These are phyloP conservation scores for Pristis pectinata DNA, from an alignment of 2,797 vertebrate genomes.

Conservation along the genomic window DNA sequence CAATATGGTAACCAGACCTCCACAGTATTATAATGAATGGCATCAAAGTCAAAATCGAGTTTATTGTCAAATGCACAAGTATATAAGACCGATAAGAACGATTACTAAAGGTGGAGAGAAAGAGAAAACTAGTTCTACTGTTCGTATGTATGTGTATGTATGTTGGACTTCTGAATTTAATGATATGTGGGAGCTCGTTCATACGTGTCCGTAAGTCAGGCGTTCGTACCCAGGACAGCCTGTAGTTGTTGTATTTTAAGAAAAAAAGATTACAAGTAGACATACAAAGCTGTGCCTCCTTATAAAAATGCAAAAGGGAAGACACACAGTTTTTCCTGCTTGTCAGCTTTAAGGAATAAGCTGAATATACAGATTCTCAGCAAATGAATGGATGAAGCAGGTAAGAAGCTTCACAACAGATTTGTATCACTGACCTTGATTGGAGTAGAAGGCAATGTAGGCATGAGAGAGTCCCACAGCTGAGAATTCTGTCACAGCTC, in stretches of 20 bases:
- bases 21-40: no score
- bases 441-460: background rate
- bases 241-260: background rate
- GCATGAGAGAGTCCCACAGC: background rate
- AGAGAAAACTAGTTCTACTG: no score
- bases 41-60: no score
- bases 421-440: conserved; percentile 11
- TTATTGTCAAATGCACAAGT: no score
- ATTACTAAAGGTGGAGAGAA: no score
- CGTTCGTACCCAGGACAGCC: no score
- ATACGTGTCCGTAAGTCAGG: no score
- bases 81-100: no score
- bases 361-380: background rate
- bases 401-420: background rate
- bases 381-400: background rate
- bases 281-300: background rate
- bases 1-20: no score
- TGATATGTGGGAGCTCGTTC: no score
- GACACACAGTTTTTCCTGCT: background rate
- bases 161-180: no score
- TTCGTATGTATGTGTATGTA: no score
- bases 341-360: background rate
- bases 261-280: background rate
- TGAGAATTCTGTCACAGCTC: conserved; percentile 9
- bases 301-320: background rate